Base-by-base conservation (phyloP, 2,797 vertebrate genomes). In the Platyrinchus mystaceus region DNA sequence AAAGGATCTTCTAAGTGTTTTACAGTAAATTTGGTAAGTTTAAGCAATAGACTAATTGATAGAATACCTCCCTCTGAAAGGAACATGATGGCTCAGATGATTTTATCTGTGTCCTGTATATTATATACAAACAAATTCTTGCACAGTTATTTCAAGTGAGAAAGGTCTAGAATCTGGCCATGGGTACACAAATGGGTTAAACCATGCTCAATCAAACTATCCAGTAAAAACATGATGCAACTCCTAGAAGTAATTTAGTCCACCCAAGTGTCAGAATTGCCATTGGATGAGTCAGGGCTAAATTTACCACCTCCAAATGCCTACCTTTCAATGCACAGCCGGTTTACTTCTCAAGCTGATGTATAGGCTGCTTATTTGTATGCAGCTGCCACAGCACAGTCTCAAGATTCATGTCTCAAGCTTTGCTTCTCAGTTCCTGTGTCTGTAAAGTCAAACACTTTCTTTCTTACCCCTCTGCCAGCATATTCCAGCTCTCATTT, bases 251-350 rank as follows among this genome's bases (percentile, higher is more conserved):
- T 92, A 96, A 96, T 96, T 87, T 94, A 93, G 96, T 96, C 92
- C 81, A 90, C 91, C 89, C 91, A 89, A 95, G 94, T 96, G 96
- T 90, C 94, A 93, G 70, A 96, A 96, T 96, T 95, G 95, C 94
- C 94, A 92, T 89, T 84, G 92, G 81, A 96, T 96, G 96, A 96
- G 92, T 96, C 96, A 96, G 94, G 91, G 94, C 96, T 96, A 96
- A 96, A 96, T 96, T 96, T 96, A 96, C 79, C 91, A 76, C 84
- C 41, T 90, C 94, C 91, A 93, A 94, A 96, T 96, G 95, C 94
- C 95, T 96, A 96, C 96, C 96, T 96, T 96, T 94, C 95, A 95
- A 95, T 96, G 92, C 87, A 94, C 94, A 96, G 95, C 84, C 52
- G 1, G 88, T 90, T 93, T 82, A 92, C 89, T 96, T 93, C 94